These are phyloP conservation scores for Melanaphis sacchari DNA, from an alignment of 1,140 invertebrate genomes.

Conservation along the genomic window DNA sequence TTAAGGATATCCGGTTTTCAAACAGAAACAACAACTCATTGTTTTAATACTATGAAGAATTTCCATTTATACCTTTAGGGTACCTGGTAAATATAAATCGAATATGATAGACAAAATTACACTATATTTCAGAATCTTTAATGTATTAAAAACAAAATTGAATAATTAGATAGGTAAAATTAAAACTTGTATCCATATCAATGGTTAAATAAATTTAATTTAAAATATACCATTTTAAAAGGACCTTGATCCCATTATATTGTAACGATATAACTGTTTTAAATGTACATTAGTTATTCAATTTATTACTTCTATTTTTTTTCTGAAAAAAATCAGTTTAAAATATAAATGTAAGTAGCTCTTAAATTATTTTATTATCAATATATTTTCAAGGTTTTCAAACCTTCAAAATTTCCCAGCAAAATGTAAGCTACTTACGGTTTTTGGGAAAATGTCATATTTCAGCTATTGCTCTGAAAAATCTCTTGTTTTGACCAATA, in stretches of 20 bases:
- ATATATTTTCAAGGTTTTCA: too few species aligned
- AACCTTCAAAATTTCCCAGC: too few species aligned
- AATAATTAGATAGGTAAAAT: not conserved
- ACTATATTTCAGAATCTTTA: not conserved
- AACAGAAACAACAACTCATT: constrained; percentile 50
- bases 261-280: not conserved
- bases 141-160: not conserved
- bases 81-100: constrained; percentile 12
- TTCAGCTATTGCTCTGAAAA: too few species aligned
- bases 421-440: not conserved
- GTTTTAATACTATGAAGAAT: constrained; percentile 40
- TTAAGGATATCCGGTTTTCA: constrained; percentile 50
- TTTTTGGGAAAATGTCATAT: not conserved
- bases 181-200: not conserved
- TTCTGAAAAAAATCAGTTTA: too few species aligned
- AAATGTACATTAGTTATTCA: not conserved
- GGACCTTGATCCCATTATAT: not conserved
- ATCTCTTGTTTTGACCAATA: not conserved
- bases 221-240: too few species aligned
- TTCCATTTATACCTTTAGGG: not conserved
- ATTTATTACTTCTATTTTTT: not conserved
- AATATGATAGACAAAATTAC: not conserved
- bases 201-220: not conserved
- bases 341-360: too few species aligned
- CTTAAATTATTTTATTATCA: too few species aligned